phyloP scores from a whole-genome alignment of 2,888 invertebrate genomes.

The Hedychridium roseum region DNA sequence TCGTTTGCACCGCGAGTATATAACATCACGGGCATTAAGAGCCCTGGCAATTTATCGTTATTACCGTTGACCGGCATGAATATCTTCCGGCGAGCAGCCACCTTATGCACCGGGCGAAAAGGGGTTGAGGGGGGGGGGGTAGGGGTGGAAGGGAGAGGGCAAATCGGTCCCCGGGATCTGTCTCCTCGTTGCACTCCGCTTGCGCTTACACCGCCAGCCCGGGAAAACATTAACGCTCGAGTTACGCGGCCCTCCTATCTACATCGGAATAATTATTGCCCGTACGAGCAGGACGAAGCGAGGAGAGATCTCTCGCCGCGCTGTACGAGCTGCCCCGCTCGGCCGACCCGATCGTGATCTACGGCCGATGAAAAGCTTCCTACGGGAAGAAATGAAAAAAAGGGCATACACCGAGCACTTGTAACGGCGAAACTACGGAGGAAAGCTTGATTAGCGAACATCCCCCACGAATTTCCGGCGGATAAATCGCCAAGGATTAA shows the following conservation, averaged over 20 bases:
- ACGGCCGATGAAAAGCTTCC: slow-evolving; percentile 29
- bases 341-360: slow-evolving; percentile 27
- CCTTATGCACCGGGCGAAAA: slow-evolving; percentile 38
- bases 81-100: slow-evolving; percentile 44
- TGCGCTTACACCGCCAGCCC: slow-evolving; percentile 8
- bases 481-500: too few species aligned
- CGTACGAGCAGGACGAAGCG: slow-evolving; percentile 29
- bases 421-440: too few species aligned
- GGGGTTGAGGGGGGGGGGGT: too few species aligned
- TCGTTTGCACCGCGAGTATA: slow-evolving; percentile 24
- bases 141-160: too few species aligned
- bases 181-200: slow-evolving; percentile 25
- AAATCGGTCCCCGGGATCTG: slow-evolving; percentile 43
- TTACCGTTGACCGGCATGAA: slow-evolving; percentile 55
- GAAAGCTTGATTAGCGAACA: too few species aligned
- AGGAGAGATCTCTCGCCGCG: slow-evolving; percentile 34
- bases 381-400: too few species aligned
- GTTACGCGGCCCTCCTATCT: slow-evolving; percentile 54
- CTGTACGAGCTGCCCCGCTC: neutral
- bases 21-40: slow-evolving; percentile 42
- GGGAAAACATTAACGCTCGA: slow-evolving; percentile 55
- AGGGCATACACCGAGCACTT: too few species aligned
- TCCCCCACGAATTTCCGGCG: too few species aligned
- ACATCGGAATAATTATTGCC: slow-evolving; percentile 59
- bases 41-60: slow-evolving; percentile 54